These are phyloP conservation scores for Daubentonia madagascariensis DNA, from an alignment of 2,113 vertebrate species.

Conservation along the genomic window DNA sequence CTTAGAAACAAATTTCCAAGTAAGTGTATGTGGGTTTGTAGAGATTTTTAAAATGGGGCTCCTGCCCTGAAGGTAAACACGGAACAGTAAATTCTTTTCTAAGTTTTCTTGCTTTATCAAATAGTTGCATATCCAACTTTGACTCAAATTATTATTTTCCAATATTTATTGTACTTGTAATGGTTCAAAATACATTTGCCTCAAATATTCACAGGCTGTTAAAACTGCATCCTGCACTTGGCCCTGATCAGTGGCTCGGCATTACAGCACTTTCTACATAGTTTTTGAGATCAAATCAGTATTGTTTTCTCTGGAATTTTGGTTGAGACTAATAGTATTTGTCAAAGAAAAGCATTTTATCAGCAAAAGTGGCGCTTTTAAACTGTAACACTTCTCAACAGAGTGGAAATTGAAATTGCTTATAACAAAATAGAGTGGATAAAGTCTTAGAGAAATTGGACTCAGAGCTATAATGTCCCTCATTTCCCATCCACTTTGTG, in stretches of 20 bases:
- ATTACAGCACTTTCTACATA: not conserved
- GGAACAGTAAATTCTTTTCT: not conserved
- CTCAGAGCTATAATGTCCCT: not conserved
- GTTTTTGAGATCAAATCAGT: not conserved
- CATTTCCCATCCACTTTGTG: not conserved
- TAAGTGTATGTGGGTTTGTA: not conserved
- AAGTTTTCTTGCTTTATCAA: not conserved
- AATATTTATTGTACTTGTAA: not conserved
- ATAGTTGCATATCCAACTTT: not conserved
- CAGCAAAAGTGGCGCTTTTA: not conserved
- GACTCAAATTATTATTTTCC: not conserved
- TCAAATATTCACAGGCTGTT: not conserved
- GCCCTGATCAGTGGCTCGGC: not conserved
- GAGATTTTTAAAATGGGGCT: not conserved
- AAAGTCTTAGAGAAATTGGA: not conserved
- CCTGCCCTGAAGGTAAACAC: not conserved
- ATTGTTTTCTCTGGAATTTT: slow-evolving; percentile 11
- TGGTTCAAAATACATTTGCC: not conserved
- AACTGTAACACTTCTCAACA: not conserved
- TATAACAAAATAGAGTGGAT: not conserved
- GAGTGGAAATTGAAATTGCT: not conserved
- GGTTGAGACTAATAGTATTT: not conserved
- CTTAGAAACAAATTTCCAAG: not conserved
- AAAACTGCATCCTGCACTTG: not conserved
- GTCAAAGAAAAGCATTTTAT: not conserved